Conservation (phyloP, 2,888 invertebrate genomes). For the Rotaria socialis region DNA sequence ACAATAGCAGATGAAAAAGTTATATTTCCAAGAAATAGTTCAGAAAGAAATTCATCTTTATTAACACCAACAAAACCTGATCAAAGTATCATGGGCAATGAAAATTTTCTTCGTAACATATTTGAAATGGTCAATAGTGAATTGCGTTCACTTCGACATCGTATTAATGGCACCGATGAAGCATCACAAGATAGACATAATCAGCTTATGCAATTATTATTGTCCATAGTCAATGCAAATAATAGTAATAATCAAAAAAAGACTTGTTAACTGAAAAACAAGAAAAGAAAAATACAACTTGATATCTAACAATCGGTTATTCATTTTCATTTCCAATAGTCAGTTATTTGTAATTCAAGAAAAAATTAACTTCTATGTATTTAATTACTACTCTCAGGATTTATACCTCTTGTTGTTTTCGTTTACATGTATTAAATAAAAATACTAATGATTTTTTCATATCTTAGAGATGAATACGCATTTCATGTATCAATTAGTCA, state of each 20-base stretch:
- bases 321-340: neutral
- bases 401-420: neutral
- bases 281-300: neutral
- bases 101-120: neutral
- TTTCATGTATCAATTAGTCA: too few species aligned
- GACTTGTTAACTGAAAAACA: neutral
- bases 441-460: neutral
- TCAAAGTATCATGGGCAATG: neutral
- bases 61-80: neutral
- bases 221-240: neutral
- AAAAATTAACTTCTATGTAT: neutral
- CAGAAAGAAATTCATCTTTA: neutral
- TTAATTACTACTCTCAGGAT: neutral
- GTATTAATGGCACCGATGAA: conserved; percentile 1
- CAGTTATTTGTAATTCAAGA: neutral
- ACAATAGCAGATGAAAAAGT: neutral
- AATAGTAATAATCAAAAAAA: neutral
- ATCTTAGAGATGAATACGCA: neutral
- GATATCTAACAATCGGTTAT: neutral
- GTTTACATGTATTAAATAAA: neutral
- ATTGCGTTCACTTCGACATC: conserved; percentile 10
- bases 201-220: conserved; percentile 8
- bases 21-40: neutral
- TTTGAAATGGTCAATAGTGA: neutral
- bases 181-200: conserved; percentile 5